Base-by-base conservation (phyloP, 2,113 vertebrate genomes). In the Garra rufa region DNA sequence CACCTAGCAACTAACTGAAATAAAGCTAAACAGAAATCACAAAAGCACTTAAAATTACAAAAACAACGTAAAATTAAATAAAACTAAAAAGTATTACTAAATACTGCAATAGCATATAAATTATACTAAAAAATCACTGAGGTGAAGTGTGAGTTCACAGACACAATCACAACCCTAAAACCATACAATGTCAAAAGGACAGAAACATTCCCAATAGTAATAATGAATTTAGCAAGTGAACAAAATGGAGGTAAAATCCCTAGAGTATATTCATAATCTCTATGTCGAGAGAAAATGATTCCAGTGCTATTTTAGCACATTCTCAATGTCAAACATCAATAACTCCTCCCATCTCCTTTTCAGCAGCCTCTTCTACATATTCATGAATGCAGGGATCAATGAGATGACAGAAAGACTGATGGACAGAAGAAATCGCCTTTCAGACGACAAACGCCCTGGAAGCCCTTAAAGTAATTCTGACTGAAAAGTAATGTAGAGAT, bases 331-430 rank as follows among this genome's bases (percentile, higher is more conserved):
- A 89, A 89, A 91, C 88, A 81, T 84, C 81, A 57, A 81, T 82
- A 63, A 67, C 67, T 43, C 81, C 85, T 85, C 86, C 83, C 84
- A 26, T 84, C 88, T 61, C n/a, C 26, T 44, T 46, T 87, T 81
- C 76, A 57, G 24, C 85, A 69, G 86, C 83, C 87, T 89, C 89
- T 90, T 86, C 87, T 85, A 88, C 90, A 92, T 93, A 91, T 93
- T 91, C 92, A 93, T 93, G 89, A 92, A 88, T 34, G 52, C 86
- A 84, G 84, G 86, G 89, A 93, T 94, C 92, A 93, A 93, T 93
- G 89, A 88, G 75, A 87, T 86, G 91, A 92, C 93, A 93, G 91
- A 86, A 91, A 94, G 93, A 93, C 90, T 78, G 92, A 93, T 93
- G 24, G 76, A 79, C 76, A 79, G 55, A 43, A 79, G 55, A 24